Conservation (phyloP, 2,113 vertebrate species). For the Tetrax tetrax region DNA sequence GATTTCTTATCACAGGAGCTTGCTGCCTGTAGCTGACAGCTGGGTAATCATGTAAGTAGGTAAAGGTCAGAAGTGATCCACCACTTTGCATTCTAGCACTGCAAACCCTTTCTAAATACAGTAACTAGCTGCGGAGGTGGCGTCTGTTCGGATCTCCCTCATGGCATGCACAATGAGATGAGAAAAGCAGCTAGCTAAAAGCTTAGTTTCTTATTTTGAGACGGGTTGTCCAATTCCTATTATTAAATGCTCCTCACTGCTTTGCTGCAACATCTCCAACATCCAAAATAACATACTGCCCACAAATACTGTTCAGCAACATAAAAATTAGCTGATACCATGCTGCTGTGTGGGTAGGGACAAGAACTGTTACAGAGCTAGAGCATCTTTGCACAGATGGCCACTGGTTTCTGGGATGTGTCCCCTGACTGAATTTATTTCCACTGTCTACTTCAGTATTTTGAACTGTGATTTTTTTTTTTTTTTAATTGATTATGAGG, state of each 20-base stretch:
- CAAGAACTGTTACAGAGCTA: background rate
- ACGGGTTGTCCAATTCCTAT: background rate
- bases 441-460: background rate
- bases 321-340: background rate
- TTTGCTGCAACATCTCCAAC: background rate
- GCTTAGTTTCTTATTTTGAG: background rate
- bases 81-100: background rate
- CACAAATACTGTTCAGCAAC: background rate
- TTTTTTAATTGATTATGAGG: background rate
- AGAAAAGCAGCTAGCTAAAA: background rate
- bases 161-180: no score
- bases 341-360: background rate
- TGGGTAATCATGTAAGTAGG: background rate
- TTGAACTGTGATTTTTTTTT: background rate
- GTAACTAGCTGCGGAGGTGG: background rate
- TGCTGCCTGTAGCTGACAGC: background rate
- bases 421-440: background rate
- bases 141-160: background rate
- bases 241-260: background rate
- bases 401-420: background rate
- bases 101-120: background rate
- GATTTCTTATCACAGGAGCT: background rate
- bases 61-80: slow-evolving; percentile 45
- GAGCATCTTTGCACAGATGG: rapidly evolving
- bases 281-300: background rate